Evolutionary conservation across 2,888 invertebrate genomes (phyloP), one percentile per base, ranked within the genome.

Genomic region (Leptopilina myrica): DNA sequence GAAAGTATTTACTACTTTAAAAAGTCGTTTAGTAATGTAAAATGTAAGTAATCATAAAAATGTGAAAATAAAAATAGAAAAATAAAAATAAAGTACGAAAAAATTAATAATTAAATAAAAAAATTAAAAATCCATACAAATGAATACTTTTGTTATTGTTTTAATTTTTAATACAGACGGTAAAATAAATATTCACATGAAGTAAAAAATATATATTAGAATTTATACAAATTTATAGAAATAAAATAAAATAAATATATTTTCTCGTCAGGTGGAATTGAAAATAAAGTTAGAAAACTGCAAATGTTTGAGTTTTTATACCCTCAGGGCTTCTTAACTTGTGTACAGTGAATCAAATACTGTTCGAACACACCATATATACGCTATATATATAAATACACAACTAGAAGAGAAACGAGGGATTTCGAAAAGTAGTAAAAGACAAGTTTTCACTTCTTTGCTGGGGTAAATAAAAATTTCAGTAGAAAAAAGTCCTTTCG

Each of bases 221-320:
- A 33, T 33, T 33, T 3, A 33, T 33, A 33, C 33, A 7, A 20
- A 62, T n/a, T 4, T n/a, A 59, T 59, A 20, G n/a, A 62, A n/a
- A 59, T 9, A 62, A 20, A 6, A 62, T 15, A 62, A 62, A 20
- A 62, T 9, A 20, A 62, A 9, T 9, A 20, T 20, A n/a, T 62
- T 62, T 62, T 62, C 2, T 62, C 6, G 3, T 62, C 62, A 62
- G 62, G 33, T 1, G 62, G n/a, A 65, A 20, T 15, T 46, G 20
- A 40, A 66, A 43, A 33, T 46, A 49, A 20, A 67, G 49, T 9
- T 62, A 15, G 12, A 33, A 33, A 43, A 62, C 49, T 26, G 67
- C 12, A 14, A 67, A 67, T 67, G 46, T 49, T 67, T 26, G 20
- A 49, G 67, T 67, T 46, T 20, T 49, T 20, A 67, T 67, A 6